phyloP scores from a whole-genome alignment of 2,113 vertebrate genomes.

The Syngnathus typhle region DNA sequence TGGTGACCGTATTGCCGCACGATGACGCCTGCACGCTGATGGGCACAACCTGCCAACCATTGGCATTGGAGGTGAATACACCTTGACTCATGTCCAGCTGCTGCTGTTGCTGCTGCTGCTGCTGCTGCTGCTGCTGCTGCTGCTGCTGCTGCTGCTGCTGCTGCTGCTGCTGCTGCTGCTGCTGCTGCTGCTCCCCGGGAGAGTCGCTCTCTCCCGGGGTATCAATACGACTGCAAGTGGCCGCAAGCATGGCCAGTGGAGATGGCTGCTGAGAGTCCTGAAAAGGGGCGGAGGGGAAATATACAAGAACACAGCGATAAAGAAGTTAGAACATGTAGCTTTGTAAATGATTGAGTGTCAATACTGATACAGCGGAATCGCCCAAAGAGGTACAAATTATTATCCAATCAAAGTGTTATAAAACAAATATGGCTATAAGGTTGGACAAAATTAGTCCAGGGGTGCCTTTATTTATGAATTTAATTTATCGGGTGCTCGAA shows the following conservation, averaged over 20 bases:
- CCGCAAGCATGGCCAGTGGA: constrained; percentile 89
- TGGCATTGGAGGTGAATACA: constrained; percentile 80
- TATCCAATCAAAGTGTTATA: too few species aligned
- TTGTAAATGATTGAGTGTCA: background rate
- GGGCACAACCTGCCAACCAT: constrained; percentile 91
- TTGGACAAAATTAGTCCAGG: too few species aligned
- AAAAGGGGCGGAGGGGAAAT: constrained; percentile 13
- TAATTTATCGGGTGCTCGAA: too few species aligned
- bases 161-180: constrained; percentile 69
- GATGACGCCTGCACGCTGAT: constrained; percentile 59
- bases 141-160: constrained; percentile 70
- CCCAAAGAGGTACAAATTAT: background rate
- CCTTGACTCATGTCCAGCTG: constrained; percentile 80
- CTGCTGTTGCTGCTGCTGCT: constrained; percentile 69
- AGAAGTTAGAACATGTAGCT: background rate
- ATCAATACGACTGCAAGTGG: constrained; percentile 95
- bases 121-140: constrained; percentile 70
- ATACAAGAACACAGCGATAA: constrained; percentile 19
- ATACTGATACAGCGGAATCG: background rate
- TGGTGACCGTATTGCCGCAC: constrained; percentile 65
- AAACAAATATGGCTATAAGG: too few species aligned
- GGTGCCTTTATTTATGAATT: too few species aligned
- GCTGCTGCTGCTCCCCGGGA: constrained; percentile 69
- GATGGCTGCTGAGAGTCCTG: constrained; percentile 92
- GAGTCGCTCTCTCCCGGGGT: constrained; percentile 84